Conservation (phyloP, 2,888 invertebrate genomes). For the Philereme vetulata region DNA sequence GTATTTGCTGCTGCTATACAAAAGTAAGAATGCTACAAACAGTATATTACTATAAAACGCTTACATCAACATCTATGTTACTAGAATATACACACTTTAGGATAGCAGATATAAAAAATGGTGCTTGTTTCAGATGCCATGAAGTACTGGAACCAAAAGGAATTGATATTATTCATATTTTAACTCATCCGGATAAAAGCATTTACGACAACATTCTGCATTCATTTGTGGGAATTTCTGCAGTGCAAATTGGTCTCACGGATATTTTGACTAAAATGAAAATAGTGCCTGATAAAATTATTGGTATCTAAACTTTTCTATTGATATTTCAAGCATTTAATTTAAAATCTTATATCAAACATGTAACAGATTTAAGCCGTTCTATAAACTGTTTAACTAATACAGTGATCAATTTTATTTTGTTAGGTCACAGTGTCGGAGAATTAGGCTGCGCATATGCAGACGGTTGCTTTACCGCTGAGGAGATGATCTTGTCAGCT, state of each 20-base stretch:
- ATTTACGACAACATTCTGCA: constrained; percentile 85
- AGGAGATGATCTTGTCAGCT: constrained; percentile 90
- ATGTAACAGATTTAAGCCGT: no score
- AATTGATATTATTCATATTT: constrained; percentile 84
- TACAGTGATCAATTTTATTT: not conserved
- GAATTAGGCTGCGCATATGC: constrained; percentile 97
- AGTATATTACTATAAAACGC: no score
- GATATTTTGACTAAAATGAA: constrained; percentile 73
- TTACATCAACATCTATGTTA: no score
- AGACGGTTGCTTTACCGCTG: constrained; percentile 92
- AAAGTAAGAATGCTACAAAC: constrained; percentile 46
- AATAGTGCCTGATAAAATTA: constrained; percentile 87
- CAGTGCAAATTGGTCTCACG: constrained; percentile 82
- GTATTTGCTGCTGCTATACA: constrained; percentile 79
- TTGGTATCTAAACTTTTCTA: constrained; percentile 77
- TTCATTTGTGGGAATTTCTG: constrained; percentile 90
- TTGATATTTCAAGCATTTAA: no score
- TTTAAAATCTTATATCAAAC: no score
- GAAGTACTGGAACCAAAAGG: constrained; percentile 83
- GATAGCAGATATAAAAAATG: constrained; percentile 59
- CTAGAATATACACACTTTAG: no score
- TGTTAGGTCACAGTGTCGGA: constrained; percentile 93
- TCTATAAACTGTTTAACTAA: constrained; percentile 1
- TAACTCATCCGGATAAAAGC: constrained; percentile 84
- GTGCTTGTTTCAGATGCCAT: constrained; percentile 66